Evolutionary conservation across 2,797 vertebrate species (phyloP), one percentile per base, ranked within the genome.

Genomic region (Chelidonichthys spinosus): DNA sequence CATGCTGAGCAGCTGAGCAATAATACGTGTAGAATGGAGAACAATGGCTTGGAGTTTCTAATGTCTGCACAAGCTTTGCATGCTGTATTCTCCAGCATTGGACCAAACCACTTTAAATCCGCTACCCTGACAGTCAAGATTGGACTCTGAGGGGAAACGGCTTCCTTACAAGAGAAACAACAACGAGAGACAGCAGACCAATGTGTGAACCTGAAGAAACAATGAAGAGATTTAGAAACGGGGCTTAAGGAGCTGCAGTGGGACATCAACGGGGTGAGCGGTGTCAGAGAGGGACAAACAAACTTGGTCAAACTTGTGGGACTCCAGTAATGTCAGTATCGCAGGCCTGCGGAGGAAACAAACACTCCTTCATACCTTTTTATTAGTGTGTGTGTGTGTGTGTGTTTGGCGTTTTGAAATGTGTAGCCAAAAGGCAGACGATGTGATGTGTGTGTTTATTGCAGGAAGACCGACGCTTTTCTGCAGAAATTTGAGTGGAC

Each of bases 221-320:
- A 90, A 85, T 77, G 84, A 86, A 47, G 76, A 79, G 15, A 74
- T 78, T 82, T 67, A 88, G 69, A 62, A 25, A 61, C 0, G 43
- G 47, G 14, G n/a, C 55, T 9, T 25, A 6, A 25, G 18, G 36
- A 52, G 68, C 63, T 5, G 44, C 61, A 63, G 33, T 5, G 67
- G 58, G 76, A 54, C 33, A 56, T 58, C 6, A 63, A 9, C 2
- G 11, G 50, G 32, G 3, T 32, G 55, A 50, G 64, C 39, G 3
- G 75, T 53, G 84, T 81, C 82, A 94, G 87, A 84, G 80, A 52
- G 85, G 76, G 92, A 77, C 76, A 86, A 65, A 74, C 74, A 86
- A 82, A 87, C 78, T n/a, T 14, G 47, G 60, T 77, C 68, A 58
- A 81, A 82, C 66, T 68, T 64, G 66, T 70, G 47, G 75, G 62